Evolutionary conservation across 2,888 invertebrate genomes (phyloP), one percentile per base, ranked within the genome.

Genomic region (Caradrina clavipalpis): DNA sequence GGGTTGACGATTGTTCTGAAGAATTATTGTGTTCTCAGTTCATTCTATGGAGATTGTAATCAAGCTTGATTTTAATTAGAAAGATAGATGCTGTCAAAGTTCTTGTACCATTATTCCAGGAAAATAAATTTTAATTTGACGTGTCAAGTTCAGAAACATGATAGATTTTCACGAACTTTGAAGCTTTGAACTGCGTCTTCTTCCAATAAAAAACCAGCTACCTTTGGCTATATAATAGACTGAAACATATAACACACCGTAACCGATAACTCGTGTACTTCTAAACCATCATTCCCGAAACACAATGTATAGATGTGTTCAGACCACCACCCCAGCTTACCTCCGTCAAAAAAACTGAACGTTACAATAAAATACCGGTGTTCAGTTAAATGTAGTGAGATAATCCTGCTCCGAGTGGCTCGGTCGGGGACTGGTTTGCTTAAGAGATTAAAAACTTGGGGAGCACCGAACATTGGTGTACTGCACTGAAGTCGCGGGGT

Each of bases 401-500:
- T 90, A 91, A 92, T 89, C 88, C 83, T n/a, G 53, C 76, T 70
- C 78, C 83, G 87, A 89, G 87, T 89, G 89, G 87, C 81, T 87
- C 81, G 81, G 86, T 84, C 83, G 86, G 81, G 84, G 13, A 76
- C 81, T 76, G 80, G 82, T 85, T 88, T 87, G 86, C 89, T 89
- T 87, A 89, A 87, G 84, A 90, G 91, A 91, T 92, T 92, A 90
- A 90, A 91, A 91, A 91, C 88, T 91, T 89, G 82, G 84, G 81
- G 84, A 83, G 83, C 55, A 39, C 61, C 54, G 67, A 67, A 45
- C 72, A 53, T 49, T 61, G 81, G 61, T 72, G 65, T 65, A 66
- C 65, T 65, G 65, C 69, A 56, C 11, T 49, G 17, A 22, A 51
- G 50, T 47, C 35, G 54, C 15, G 11, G 50, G 54, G 53, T 10